Conservation (phyloP, 2,113 vertebrate genomes). For the Semnopithecus entellus region DNA sequence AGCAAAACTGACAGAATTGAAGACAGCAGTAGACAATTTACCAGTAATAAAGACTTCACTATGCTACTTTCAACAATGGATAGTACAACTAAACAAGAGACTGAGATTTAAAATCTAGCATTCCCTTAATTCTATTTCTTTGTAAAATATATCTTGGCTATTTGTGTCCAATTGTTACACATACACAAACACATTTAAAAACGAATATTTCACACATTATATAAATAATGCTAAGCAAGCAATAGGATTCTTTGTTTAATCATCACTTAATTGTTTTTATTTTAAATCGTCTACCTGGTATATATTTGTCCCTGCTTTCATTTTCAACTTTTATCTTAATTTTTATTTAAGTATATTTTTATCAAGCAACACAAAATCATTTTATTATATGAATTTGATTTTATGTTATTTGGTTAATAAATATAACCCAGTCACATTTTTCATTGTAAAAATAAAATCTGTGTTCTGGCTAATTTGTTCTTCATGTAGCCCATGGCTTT, state of each 20-base stretch:
- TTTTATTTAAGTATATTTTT: background rate
- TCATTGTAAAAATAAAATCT: too few relatives aligned
- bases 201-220: background rate
- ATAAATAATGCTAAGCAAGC: background rate
- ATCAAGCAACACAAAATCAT: background rate
- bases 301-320: background rate
- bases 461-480: too few relatives aligned
- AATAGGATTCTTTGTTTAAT: background rate
- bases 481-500: background rate
- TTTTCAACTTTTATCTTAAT: background rate
- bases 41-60: too few relatives aligned
- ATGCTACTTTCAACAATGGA: too few relatives aligned
- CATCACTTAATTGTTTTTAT: background rate
- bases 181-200: background rate
- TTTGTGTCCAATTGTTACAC: background rate
- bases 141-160: background rate
- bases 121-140: background rate
- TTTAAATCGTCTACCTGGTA: background rate
- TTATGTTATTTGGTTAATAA: background rate
- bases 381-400: too few relatives aligned
- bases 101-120: background rate
- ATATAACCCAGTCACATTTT: background rate
- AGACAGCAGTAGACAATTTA: background rate
- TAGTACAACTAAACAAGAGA: too few relatives aligned
- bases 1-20: background rate